Base-by-base conservation (phyloP, 1,140 invertebrate species). In the Andrena cerasifolii region DNA sequence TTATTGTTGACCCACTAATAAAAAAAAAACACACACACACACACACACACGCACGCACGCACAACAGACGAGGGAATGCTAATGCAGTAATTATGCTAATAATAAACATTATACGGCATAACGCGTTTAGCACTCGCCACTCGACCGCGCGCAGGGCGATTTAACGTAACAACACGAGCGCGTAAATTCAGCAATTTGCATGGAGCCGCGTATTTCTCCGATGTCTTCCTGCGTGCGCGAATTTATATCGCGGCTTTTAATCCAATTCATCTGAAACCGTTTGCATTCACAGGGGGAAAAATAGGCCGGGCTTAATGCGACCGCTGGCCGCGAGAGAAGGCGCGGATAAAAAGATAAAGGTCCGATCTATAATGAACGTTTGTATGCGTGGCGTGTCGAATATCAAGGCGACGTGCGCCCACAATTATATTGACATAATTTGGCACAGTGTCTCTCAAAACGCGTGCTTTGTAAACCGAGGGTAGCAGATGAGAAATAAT, bases 151-250 rank as follows among this genome's bases (percentile, higher is more conserved):
- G 16, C 7, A 40, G 21, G 51, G 36, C 49, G 65, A 76, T 76
- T 76, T 76, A 76, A 76, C 65, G 53, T 67, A 59, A 68, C 53
- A 76, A 68, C 53, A 36, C 63, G 40, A 47, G 14, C 53, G 24
- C 73, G 73, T 76, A 76, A 76, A 76, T 76, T 76, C 45, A 76
- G 65, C 73, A 68, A 76, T 76, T 76, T 76, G 63, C 73, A 76
- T 58, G 73, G 63, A 47, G 43, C 63, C 59, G 28, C 73, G 53
- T 68, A 76, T 68, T 68, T 68, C 53, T n/a, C 73, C 5, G 68
- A 66, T 59, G 63, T 45, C 62, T 67, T 36, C 62, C 63, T 24
- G 4, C 10, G 63, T 47, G 43, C 24, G 21, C 6, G 36, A 43
- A 67, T 54, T 75, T 75, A 56, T 58, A 53, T 28, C 21, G 31